Conservation (phyloP, 2,888 invertebrate species). For the Polylopha cassiicola region DNA sequence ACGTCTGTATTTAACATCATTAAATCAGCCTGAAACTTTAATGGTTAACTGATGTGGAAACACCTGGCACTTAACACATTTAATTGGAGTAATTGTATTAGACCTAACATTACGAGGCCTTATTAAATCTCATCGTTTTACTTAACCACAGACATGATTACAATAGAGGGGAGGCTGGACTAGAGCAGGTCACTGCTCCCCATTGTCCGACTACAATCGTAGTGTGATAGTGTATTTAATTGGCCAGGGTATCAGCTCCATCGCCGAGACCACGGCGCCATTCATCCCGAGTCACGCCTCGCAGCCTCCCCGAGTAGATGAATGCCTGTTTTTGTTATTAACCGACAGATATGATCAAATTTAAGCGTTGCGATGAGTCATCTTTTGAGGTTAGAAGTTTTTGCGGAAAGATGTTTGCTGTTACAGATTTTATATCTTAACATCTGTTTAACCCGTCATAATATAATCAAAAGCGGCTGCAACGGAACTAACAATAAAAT, state of each 20-base stretch:
- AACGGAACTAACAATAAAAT: too few relatives aligned
- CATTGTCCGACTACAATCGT: constrained; percentile 41
- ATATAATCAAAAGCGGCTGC: too few relatives aligned
- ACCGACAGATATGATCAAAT: constrained; percentile 36
- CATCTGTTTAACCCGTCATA: too few relatives aligned
- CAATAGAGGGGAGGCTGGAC: constrained; percentile 28
- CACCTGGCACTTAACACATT: too few relatives aligned
- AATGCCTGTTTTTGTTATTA: constrained; percentile 30
- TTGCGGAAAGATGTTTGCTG: constrained; percentile 9
- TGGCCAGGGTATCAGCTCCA: constrained; percentile 41
- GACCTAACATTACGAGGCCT: too few relatives aligned
- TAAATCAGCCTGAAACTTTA: too few relatives aligned
- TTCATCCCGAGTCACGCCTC: constrained; percentile 60
- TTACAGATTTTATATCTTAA: too few relatives aligned
- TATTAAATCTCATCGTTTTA: constrained; percentile 21
- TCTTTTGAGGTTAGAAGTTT: too few relatives aligned
- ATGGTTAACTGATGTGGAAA: too few relatives aligned
- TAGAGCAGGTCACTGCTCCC: constrained; percentile 48
- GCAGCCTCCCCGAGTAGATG: constrained; percentile 43
- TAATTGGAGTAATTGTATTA: too few relatives aligned
- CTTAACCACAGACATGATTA: constrained; percentile 22
- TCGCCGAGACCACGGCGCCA: constrained; percentile 42
- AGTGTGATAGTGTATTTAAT: constrained; percentile 41
- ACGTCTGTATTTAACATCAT: too few relatives aligned
- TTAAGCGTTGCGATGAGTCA: constrained; percentile 14